These are phyloP conservation scores for Platorchestia sp. DNA, from an alignment of 1,140 invertebrate genomes.

Conservation along the genomic window DNA sequence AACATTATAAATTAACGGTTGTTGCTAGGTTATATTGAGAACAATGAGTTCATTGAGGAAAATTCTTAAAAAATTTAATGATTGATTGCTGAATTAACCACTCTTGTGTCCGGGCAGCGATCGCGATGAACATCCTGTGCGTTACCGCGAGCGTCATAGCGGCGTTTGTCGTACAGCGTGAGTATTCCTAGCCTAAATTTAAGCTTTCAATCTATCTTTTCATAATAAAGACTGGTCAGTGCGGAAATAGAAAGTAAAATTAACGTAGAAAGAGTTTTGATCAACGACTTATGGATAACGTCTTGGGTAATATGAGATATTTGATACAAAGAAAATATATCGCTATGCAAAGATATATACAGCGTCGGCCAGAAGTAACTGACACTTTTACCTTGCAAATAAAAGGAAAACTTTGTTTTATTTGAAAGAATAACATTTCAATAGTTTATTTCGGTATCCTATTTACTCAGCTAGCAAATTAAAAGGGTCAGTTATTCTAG, in stretches of 20 bases:
- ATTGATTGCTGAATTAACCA: not conserved
- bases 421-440: too few species aligned
- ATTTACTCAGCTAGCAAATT: too few species aligned
- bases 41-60: not conserved
- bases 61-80: not conserved
- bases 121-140: not conserved
- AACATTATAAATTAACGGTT: too few species aligned
- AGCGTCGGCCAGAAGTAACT: too few species aligned
- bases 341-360: too few species aligned
- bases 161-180: not conserved
- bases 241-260: too few species aligned
- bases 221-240: too few species aligned
- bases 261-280: not conserved
- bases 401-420: too few species aligned
- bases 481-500: too few species aligned
- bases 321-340: too few species aligned
- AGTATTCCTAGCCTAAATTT: not conserved
- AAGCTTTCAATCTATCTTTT: not conserved
- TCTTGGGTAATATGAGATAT: not conserved
- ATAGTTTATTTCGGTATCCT: too few species aligned
- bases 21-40: not conserved
- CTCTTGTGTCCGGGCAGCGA: not conserved
- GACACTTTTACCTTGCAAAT: too few species aligned
- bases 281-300: not conserved
- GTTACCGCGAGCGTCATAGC: not conserved